Base-by-base conservation (phyloP, 1,140 invertebrate genomes). In the Papilio helenus region DNA sequence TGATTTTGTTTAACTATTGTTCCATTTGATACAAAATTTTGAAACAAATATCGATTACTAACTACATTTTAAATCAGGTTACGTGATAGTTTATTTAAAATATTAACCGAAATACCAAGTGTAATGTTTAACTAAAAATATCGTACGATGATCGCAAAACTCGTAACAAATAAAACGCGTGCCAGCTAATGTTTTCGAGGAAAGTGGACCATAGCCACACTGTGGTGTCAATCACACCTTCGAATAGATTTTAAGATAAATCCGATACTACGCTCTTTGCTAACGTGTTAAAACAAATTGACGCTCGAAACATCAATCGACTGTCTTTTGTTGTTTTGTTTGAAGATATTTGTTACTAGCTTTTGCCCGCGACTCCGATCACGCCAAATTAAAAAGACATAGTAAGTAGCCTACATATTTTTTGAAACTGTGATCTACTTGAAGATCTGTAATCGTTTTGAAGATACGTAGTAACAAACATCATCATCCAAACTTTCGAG, bases 151-250 rank as follows among this genome's bases (percentile, higher is more conserved):
- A 68, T 16, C 26, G 26, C 61, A 68, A 29, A 68, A 34, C 12
- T 68, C 61, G 26, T 65, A 65, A 65, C 61, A 68, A 34, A 68
- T 68, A 68, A 29, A 68, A 16, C 23, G 61, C 61, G 23, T 68
- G 61, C 26, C 61, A 68, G 61, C 61, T 68, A 29, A 68, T 61
- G 58, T 61, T 68, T 68, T 68, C 61, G 23, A 23, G 61, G 61
- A 68, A 68, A 68, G 61, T 68, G 61, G 61, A 68, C 61, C 61
- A 68, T 68, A 68, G 23, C 61, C 61, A 5, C 12, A 34, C 26
- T 68, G 61, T 65, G 23, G 58, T 68, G 61, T 68, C 61, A 68
- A 68, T 68, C 61, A 68, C 16, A 26, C 23, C 26, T 68, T 68
- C 10, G 61, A 29, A 34, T 68, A 29, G 61, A 29, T 29, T 68